phyloP scores from a whole-genome alignment of 2,888 invertebrate genomes.

The Elegia similella region DNA sequence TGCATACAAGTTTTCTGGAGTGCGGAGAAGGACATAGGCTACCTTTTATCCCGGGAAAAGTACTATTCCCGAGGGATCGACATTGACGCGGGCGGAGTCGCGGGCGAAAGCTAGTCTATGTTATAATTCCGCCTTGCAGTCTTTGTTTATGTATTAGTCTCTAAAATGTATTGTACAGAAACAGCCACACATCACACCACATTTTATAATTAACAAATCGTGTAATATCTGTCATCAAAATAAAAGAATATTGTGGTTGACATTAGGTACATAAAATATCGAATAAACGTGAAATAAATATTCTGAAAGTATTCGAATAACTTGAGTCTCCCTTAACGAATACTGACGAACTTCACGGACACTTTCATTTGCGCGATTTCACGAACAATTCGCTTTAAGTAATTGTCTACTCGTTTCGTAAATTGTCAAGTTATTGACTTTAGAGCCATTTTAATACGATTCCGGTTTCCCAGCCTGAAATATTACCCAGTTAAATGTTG shows the following conservation, averaged over 20 bases:
- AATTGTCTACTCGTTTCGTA: constrained; percentile 17
- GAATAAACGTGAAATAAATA: background rate
- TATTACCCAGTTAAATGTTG: background rate
- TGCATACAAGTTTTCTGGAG: no score
- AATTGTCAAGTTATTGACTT: constrained; percentile 16
- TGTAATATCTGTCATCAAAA: background rate
- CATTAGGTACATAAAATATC: background rate
- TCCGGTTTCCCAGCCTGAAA: constrained; percentile 1
- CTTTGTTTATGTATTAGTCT: no score
- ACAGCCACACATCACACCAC: no score
- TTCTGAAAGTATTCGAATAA: background rate
- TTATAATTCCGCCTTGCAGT: no score
- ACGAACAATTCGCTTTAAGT: constrained; percentile 17
- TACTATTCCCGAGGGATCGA: no score
- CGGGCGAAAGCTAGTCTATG: no score
- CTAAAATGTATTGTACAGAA: no score
- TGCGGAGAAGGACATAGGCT: no score
- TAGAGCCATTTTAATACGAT: constrained; percentile 9
- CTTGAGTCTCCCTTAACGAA: background rate
- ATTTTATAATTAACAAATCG: no score
- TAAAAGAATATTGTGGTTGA: background rate
- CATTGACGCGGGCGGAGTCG: no score
- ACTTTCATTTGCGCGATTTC: constrained; percentile 12
- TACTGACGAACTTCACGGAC: constrained; percentile 20
- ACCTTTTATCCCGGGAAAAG: no score